Percentiles rank a stretch among this genome's conserved stretches.
Conservation (phyloP, 2,113 vertebrate genomes). For the Apodemus speciosus region DNA sequence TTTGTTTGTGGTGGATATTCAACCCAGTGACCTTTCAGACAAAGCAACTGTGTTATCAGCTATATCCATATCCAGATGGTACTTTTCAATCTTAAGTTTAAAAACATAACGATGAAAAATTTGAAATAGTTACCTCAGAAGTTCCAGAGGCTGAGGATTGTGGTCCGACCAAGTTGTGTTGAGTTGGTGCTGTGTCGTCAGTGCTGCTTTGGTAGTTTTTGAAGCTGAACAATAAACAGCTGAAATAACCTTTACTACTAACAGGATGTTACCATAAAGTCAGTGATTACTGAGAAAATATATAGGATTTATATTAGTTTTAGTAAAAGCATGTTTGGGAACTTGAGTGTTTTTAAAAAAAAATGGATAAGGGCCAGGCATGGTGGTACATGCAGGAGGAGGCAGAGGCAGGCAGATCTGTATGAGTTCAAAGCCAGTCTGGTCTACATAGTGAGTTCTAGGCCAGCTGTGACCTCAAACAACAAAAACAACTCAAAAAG, state of each 20-base stretch:
- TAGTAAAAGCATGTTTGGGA: neutral
- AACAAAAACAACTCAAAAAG: neutral
- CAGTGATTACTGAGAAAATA: constrained; percentile 15
- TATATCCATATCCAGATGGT: neutral
- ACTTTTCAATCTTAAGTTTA: constrained; percentile 15
- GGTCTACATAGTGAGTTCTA: neutral
- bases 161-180: neutral
- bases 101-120: constrained; percentile 14
- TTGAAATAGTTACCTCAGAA: constrained; percentile 20
- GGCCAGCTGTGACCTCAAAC: neutral
- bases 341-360: neutral
- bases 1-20: neutral
- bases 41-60: neutral
- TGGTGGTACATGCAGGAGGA: neutral
- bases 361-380: neutral
- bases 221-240: neutral
- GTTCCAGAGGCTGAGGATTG: neutral
- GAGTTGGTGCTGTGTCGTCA: neutral
- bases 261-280: neutral
- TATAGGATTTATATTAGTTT: neutral
- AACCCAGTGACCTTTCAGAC: neutral
- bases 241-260: neutral
- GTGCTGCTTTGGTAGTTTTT: neutral
- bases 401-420: neutral
- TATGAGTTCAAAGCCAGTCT: neutral